Evolutionary conservation across 1,140 invertebrate genomes (phyloP), one percentile per base, ranked within the genome.

Genomic region (Bombyx mori): DNA sequence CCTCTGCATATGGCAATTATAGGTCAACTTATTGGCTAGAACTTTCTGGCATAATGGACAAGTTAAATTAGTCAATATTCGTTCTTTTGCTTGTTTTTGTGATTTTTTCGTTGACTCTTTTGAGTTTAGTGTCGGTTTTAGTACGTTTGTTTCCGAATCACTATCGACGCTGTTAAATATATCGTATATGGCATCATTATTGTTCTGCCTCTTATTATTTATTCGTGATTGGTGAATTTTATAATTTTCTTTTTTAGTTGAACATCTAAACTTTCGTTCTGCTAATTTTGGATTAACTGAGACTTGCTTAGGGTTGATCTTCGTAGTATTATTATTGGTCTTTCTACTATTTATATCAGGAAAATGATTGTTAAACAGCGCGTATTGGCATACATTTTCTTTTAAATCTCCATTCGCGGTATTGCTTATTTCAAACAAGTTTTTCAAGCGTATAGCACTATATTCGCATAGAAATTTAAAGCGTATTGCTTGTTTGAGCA

Each of bases 381-480:
- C 59, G 61, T 69, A 71, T 54, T 83, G 62, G 1, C 79, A 72
- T 8, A 79, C 49, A 52, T 61, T 69, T 61, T 74, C 67, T 59
- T 69, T 67, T 2, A 74, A 59, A 60, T 61, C 56, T 44, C 57
- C 48, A 7, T 52, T 44, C 12, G 59, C 22, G 44, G 43, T 9
- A 8, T 63, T 43, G 53, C 44, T 54, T 42, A 52, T 65, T 59
- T 60, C 60, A 42, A 53, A 50, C 18, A 69, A 52, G 8, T 58
- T 63, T 54, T 57, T 57, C 12, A 77, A 58, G 35, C 64, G 35
- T 56, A 65, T 68, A 42, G 82, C 65, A 60, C 69, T 82, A 1
- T 60, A 60, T 72, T 86, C 77, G 53, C 78, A 80, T 18, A 62
- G 75, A 18, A 77, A 66, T 61, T 82, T 84, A 48, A 86, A 86